phyloP scores from a whole-genome alignment of 2,113 vertebrate species.

The Thamnophis sirtalis region DNA sequence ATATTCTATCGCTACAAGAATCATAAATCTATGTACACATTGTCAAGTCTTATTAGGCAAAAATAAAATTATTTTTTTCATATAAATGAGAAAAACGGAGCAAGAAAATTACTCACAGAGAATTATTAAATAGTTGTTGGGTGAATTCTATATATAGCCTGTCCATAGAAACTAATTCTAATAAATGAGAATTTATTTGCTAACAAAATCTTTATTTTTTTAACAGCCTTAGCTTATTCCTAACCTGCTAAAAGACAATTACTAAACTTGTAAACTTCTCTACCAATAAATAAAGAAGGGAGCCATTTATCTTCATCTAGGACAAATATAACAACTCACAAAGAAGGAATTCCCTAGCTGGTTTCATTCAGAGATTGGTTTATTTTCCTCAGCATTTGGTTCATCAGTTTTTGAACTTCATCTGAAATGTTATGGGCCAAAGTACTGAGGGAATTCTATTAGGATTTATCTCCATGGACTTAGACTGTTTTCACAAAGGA shows the following conservation, averaged over 20 bases:
- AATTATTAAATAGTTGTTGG: neutral
- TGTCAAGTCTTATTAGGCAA: neutral
- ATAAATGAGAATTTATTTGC: neutral
- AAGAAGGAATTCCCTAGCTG: conserved; percentile 7
- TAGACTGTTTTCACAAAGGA: neutral
- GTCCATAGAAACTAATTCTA: neutral
- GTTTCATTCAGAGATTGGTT: conserved; percentile 16
- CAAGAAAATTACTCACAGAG: neutral
- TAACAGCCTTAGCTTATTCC: neutral
- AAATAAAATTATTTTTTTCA: neutral
- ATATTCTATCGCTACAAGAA: neutral
- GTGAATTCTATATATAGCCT: neutral
- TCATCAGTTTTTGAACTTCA: conserved; percentile 13
- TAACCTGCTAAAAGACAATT: conserved; percentile 8
- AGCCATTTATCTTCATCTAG: conserved; percentile 12
- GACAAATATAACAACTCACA: conserved; percentile 12
- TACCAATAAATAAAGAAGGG: neutral
- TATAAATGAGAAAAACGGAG: neutral
- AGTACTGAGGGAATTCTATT: conserved; percentile 25
- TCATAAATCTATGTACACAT: neutral
- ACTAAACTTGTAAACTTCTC: conserved; percentile 1
- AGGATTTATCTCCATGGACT: conserved; percentile 2
- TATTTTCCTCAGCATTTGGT: conserved; percentile 11
- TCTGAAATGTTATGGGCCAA: conserved; percentile 16
- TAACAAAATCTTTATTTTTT: neutral